Conservation (phyloP, 2,113 vertebrate genomes). For the Thermophis baileyi region DNA sequence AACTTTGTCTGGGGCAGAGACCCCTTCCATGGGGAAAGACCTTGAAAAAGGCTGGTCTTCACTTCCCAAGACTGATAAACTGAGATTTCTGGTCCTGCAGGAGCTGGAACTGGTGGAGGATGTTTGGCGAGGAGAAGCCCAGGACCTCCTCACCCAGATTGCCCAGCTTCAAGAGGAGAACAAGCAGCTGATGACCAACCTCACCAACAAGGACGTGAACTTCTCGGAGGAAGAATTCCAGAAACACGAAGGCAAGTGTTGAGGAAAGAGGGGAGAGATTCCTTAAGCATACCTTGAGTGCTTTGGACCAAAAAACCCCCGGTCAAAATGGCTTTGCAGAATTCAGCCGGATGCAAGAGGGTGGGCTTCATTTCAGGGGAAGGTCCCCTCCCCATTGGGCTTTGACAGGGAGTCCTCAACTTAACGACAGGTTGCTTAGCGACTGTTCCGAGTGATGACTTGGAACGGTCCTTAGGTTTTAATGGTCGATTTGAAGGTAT, state of each 20-base stretch:
- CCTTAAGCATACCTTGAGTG: neutral
- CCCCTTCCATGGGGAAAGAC: neutral
- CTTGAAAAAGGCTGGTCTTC: neutral
- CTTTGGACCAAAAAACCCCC: neutral
- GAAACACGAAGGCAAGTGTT: slow-evolving; percentile 80
- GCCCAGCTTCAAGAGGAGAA: slow-evolving; percentile 87
- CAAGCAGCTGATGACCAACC: slow-evolving; percentile 80
- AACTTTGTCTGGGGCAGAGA: neutral
- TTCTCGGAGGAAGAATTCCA: slow-evolving; percentile 85
- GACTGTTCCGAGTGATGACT: too few species aligned
- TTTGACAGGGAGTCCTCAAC: neutral
- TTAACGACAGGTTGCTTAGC: neutral
- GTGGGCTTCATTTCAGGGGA: neutral
- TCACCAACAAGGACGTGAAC: slow-evolving; percentile 77
- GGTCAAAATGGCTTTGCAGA: neutral
- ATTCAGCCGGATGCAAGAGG: neutral
- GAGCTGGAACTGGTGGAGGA: slow-evolving; percentile 91
- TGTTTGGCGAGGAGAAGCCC: slow-evolving; percentile 89
- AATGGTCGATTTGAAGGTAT: neutral
- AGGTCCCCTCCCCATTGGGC: neutral
- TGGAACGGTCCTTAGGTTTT: neutral
- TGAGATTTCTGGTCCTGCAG: slow-evolving; percentile 58
- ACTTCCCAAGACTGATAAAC: slow-evolving; percentile 7
- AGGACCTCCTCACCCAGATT: slow-evolving; percentile 88
- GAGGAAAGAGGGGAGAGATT: neutral